These are phyloP conservation scores for Heliconius himera DNA, from an alignment of 1,140 invertebrate genomes.

Conservation along the genomic window DNA sequence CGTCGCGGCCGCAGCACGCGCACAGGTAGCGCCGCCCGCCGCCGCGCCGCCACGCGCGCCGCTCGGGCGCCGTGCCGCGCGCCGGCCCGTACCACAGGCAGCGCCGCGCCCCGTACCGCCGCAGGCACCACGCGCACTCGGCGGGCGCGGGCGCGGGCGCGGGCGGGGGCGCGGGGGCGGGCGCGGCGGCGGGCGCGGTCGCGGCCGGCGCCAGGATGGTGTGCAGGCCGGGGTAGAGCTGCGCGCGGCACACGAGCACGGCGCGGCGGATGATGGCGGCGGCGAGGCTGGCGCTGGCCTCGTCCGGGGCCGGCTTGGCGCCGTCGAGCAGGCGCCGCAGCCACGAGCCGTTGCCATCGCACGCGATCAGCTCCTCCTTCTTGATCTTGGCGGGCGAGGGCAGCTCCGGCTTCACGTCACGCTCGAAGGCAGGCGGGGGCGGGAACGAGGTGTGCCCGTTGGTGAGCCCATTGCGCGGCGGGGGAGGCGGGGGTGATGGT, in stretches of 20 bases:
- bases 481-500: background rate
- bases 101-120: slow-evolving; percentile 52
- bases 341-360: slow-evolving; percentile 11
- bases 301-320: slow-evolving; percentile 20
- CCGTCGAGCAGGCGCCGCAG: slow-evolving; percentile 47
- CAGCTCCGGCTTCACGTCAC: slow-evolving; percentile 1
- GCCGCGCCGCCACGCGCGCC: slow-evolving; percentile 49
- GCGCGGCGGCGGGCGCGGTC: slow-evolving; percentile 28
- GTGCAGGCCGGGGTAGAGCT: slow-evolving; percentile 85
- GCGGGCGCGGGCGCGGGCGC: slow-evolving; percentile 18
- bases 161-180: slow-evolving; percentile 1
- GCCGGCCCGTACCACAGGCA: slow-evolving; percentile 69
- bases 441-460: slow-evolving; percentile 20
- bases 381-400: slow-evolving; percentile 37
- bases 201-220: slow-evolving; percentile 83
- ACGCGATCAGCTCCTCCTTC: slow-evolving; percentile 32
- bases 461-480: slow-evolving; percentile 24
- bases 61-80: slow-evolving; percentile 40
- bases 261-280: slow-evolving; percentile 71
- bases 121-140: slow-evolving; percentile 55
- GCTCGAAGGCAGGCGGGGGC: background rate
- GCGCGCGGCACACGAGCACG: slow-evolving; percentile 66
- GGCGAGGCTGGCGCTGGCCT: slow-evolving; percentile 50
- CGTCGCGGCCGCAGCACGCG: slow-evolving; percentile 58
- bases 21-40: slow-evolving; percentile 60